Percentiles rank a stretch among this genome's conserved stretches.
phyloP scores from a whole-genome alignment of 2,888 invertebrate species.

The Drosophila phalerata region DNA sequence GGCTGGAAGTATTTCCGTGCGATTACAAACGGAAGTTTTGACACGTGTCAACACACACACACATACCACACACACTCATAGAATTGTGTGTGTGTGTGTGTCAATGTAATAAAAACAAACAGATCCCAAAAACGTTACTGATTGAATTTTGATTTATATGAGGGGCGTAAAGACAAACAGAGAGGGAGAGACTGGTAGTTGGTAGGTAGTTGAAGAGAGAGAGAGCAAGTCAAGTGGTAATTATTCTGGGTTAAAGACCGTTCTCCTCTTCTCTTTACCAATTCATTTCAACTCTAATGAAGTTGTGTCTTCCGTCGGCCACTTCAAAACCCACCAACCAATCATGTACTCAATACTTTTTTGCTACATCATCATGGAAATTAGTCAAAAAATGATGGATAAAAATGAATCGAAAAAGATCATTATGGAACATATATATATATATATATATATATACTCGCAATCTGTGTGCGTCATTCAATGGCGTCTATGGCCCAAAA shows the following conservation, averaged over 20 bases:
- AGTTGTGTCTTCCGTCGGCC: slow-evolving; percentile 71
- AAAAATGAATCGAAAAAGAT: slow-evolving; percentile 40
- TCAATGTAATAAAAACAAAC: slow-evolving; percentile 77
- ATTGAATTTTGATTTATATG: slow-evolving; percentile 83
- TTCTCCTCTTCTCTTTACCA: slow-evolving; percentile 9
- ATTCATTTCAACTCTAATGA: slow-evolving; percentile 58
- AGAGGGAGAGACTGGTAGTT: slow-evolving; percentile 1
- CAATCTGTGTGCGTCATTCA: slow-evolving; percentile 45
- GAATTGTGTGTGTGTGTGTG: slow-evolving; percentile 47
- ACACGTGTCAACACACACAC: slow-evolving; percentile 82
- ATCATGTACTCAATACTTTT: slow-evolving; percentile 67
- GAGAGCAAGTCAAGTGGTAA: slow-evolving; percentile 56
- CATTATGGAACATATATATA: slow-evolving; percentile 52
- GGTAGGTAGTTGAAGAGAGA: not conserved
- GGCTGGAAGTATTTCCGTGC: slow-evolving; percentile 79
- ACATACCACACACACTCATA: slow-evolving; percentile 9
- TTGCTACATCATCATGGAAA: slow-evolving; percentile 64
- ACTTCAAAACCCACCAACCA: slow-evolving; percentile 69
- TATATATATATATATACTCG: slow-evolving; percentile 23
- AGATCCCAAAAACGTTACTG: slow-evolving; percentile 62
- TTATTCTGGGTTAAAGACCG: slow-evolving; percentile 63
- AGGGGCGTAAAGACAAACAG: slow-evolving; percentile 13
- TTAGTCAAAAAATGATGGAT: slow-evolving; percentile 67
- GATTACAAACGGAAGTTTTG: slow-evolving; percentile 83
- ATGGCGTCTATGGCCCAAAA: slow-evolving; percentile 64